These are phyloP conservation scores for Pollimyrus isidori DNA, from an alignment of 2,113 vertebrate species.

Conservation along the genomic window DNA sequence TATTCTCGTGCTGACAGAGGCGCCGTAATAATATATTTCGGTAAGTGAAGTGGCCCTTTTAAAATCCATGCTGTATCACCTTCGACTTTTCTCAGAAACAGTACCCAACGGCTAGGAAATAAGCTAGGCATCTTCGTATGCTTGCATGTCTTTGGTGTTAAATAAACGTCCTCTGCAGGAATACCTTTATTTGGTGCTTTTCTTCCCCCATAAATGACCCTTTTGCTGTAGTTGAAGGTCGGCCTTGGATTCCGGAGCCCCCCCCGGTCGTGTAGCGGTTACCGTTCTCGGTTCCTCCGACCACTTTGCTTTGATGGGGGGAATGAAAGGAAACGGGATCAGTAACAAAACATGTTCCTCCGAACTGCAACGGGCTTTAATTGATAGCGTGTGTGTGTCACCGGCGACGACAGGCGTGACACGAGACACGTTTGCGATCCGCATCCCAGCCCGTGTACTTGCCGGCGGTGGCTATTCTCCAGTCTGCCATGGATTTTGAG, in stretches of 20 bases:
- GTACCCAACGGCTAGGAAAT: background rate
- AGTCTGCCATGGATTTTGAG: background rate
- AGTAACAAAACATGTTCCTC: background rate
- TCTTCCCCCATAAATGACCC: background rate
- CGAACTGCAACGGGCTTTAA: background rate
- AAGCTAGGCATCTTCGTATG: background rate
- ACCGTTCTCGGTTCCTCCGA: background rate
- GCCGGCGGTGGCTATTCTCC: background rate
- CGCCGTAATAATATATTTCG: background rate
- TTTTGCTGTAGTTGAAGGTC: background rate
- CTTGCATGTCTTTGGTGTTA: background rate
- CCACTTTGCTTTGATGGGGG: background rate
- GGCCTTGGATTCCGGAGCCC: background rate
- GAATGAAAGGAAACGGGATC: slow-evolving; percentile 3
- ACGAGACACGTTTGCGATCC: background rate
- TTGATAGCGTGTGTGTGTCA: background rate
- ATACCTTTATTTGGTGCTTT: background rate
- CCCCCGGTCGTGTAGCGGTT: background rate
- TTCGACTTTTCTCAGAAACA: background rate
- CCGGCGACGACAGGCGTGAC: background rate
- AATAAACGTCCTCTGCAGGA: background rate
- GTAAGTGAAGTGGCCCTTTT: slow-evolving; percentile 4
- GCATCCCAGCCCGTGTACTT: background rate
- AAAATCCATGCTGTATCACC: background rate
- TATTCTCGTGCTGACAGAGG: background rate